These are phyloP conservation scores for Ceratotherium simum DNA, from an alignment of 2,113 vertebrate genomes.

Conservation along the genomic window DNA sequence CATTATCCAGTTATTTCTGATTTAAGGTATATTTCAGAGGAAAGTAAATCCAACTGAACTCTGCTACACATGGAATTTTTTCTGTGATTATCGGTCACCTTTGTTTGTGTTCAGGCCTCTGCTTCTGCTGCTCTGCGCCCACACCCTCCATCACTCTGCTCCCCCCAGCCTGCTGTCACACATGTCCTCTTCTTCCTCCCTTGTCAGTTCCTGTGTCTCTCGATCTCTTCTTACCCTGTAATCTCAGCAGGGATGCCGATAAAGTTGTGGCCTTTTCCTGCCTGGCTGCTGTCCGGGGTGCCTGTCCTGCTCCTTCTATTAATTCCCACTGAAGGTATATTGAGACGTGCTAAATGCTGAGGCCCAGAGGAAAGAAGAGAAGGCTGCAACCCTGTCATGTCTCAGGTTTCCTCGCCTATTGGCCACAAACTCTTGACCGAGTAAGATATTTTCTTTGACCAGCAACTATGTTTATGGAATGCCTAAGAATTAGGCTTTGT, in stretches of 20 bases:
- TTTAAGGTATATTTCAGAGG: background rate
- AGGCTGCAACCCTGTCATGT: background rate
- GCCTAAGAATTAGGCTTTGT: background rate
- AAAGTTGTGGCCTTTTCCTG: background rate
- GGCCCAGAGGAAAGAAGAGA: background rate
- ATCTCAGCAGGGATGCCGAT: background rate
- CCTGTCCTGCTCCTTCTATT: background rate
- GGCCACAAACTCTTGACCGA: background rate
- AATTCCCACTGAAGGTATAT: background rate
- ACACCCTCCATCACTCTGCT: slow-evolving; percentile 30
- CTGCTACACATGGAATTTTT: background rate
- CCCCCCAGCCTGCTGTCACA: slow-evolving; percentile 16
- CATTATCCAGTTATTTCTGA: background rate
- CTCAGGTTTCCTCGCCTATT: background rate
- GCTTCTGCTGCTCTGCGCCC: background rate
- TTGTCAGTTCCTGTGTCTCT: slow-evolving; percentile 52
- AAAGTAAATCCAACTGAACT: background rate
- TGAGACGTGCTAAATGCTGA: background rate
- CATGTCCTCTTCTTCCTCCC: slow-evolving; percentile 33
- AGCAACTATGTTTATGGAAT: background rate
- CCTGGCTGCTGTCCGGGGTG: background rate
- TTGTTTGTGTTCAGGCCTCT: slow-evolving; percentile 3
- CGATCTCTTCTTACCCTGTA: slow-evolving; percentile 19
- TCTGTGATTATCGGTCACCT: background rate
- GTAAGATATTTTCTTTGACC: background rate